Evolutionary conservation across 2,888 invertebrate species (phyloP).

Genomic region (Scaptomyza tumidula): DNA sequence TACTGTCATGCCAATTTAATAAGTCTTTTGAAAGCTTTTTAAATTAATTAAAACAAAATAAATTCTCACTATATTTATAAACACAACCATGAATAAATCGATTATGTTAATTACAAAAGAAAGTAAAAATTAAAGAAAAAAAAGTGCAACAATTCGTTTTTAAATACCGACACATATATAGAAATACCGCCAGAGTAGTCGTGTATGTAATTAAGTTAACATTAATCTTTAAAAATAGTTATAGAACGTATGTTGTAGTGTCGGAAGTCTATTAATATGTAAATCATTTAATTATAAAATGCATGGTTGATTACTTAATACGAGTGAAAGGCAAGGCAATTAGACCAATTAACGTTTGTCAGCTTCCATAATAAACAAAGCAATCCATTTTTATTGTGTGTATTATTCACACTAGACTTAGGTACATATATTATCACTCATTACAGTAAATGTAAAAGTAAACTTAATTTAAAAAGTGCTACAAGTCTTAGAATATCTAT

Average conservation of each 20-base stretch:
- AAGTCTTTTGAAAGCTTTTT: slow-evolving; percentile 71
- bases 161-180: slow-evolving; percentile 44
- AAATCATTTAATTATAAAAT: slow-evolving; percentile 70
- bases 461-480: too few species aligned
- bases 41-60: slow-evolving; percentile 50
- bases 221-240: slow-evolving; percentile 45
- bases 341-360: too few species aligned
- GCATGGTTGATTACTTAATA: slow-evolving; percentile 20
- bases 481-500: too few species aligned
- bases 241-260: slow-evolving; percentile 59
- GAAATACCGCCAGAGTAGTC: slow-evolving; percentile 21
- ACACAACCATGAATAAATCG: slow-evolving; percentile 44
- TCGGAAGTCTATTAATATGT: slow-evolving; percentile 62
- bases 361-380: slow-evolving; percentile 11
- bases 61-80: slow-evolving; percentile 72
- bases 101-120: slow-evolving; percentile 32
- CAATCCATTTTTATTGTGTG: background rate
- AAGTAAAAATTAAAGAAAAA: slow-evolving; percentile 15
- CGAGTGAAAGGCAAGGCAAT: slow-evolving; percentile 2
- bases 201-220: slow-evolving; percentile 61
- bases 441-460: background rate
- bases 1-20: slow-evolving; percentile 50
- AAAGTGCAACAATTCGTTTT: slow-evolving; percentile 39
- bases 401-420: background rate
- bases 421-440: background rate